Conservation (phyloP, 2,888 invertebrate genomes). For the Mythimna impura region DNA sequence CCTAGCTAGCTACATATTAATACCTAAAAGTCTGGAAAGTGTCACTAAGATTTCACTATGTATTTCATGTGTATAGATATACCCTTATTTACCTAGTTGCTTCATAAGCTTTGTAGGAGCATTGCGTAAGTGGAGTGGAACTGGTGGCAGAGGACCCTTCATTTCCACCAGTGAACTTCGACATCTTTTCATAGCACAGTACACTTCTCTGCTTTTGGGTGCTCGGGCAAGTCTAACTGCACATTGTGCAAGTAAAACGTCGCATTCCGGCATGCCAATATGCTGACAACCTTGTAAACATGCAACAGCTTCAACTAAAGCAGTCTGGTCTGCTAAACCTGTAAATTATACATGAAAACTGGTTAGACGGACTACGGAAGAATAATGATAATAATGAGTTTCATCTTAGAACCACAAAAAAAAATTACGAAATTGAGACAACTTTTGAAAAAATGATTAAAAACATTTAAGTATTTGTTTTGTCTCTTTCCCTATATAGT, state of each 20-base stretch:
- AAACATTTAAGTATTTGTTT: no score
- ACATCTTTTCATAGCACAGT: slow-evolving; percentile 91
- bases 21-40: no score
- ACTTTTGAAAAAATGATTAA: no score
- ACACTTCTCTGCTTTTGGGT: slow-evolving; percentile 93
- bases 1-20: no score
- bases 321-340: slow-evolving; percentile 93
- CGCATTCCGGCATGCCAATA: slow-evolving; percentile 95
- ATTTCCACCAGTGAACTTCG: slow-evolving; percentile 90
- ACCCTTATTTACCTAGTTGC: slow-evolving; percentile 90
- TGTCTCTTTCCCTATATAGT: no score
- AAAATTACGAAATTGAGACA: neutral
- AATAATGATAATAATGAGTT: neutral
- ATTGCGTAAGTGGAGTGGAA: slow-evolving; percentile 95
- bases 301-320: slow-evolving; percentile 92
- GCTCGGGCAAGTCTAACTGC: slow-evolving; percentile 94
- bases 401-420: neutral
- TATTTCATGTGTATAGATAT: no score
- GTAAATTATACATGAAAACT: slow-evolving; percentile 17
- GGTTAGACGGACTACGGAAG: no score
- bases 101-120: slow-evolving; percentile 95
- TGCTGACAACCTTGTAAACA: slow-evolving; percentile 95
- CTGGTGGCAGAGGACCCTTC: slow-evolving; percentile 93
- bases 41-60: no score
- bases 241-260: slow-evolving; percentile 94